Evolutionary conservation across 1,140 invertebrate genomes (phyloP), one percentile per base, ranked within the genome.

Genomic region (Aphaenogaster rudis): DNA sequence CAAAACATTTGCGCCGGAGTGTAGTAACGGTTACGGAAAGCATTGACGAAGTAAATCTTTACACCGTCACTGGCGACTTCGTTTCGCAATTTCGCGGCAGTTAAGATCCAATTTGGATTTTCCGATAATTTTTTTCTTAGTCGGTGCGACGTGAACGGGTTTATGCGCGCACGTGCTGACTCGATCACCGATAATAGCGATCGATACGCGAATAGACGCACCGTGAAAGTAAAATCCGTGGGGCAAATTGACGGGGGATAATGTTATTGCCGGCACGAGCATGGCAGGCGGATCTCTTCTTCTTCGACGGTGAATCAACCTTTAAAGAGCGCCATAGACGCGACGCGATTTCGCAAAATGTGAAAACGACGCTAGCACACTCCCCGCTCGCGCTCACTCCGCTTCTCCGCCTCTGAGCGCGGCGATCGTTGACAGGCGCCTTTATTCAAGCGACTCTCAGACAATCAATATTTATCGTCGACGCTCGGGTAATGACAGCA

Each of bases 341-440:
- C 67, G 59, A 74, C 42, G 69, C 42, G 63, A 54, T 86, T 69
- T 63, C 86, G 71, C 50, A 77, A 86, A 85, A 88, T 74, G 81
- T 79, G 79, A 87, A 87, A 84, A 87, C 71, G 81, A 42, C 45
- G 21, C 39, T 67, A 48, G 36, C 79, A 17, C 33, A 28, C 3
- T 39, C 1, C 28, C 48, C 61, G 21, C 21, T 69, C 39, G 17
- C 36, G 17, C 28, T 69, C 36, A 42, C 74, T 74, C 67, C 21
- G n/a, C 57, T 28, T 39, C 76, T 28, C 13, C 39, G 17, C 50
- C 33, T 21, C 59, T 15, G n/a, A 59, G 9, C 61, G 28, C 15
- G 66, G 66, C 80, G 57, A 74, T 66, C 57, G 78, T 69, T 69
- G 78, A 80, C 78, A 69, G 63, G 36, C 48, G 33, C 36, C 15